Evolutionary conservation across 1,140 invertebrate genomes (phyloP).

Genomic region (Diuraphis noxia): DNA sequence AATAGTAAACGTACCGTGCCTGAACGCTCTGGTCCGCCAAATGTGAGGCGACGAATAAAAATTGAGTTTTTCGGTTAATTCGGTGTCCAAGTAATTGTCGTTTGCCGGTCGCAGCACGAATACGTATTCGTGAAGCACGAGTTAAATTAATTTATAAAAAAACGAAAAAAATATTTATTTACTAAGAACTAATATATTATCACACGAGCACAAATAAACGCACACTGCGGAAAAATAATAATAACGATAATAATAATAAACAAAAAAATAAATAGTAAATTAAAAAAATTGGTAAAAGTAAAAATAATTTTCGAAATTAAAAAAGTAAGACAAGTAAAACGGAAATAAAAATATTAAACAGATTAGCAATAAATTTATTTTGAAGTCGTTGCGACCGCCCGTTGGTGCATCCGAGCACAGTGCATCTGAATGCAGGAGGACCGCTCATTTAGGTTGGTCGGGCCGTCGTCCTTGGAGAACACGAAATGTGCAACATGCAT

Average conservation of each 20-base stretch:
- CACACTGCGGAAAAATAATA: not conserved
- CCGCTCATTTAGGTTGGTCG: constrained; percentile 54
- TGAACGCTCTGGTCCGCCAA: not conserved
- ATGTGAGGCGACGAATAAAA: not conserved
- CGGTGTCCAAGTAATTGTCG: not conserved
- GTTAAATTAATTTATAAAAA: not conserved
- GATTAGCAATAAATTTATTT: constrained; percentile 28
- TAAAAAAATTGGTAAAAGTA: not conserved
- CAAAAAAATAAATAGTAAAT: not conserved
- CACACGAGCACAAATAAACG: constrained; percentile 15
- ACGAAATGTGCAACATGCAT: constrained; percentile 53
- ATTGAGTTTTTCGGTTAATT: not conserved
- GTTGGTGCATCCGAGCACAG: constrained; percentile 53
- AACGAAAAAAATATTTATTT: constrained; percentile 13
- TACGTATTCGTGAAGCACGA: not conserved
- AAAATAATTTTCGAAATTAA: not conserved
- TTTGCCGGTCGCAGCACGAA: not conserved
- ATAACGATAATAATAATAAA: not conserved
- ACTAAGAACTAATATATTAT: not conserved
- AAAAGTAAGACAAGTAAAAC: not conserved
- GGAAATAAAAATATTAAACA: not conserved
- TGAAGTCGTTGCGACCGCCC: constrained; percentile 43
- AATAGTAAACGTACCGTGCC: constrained; percentile 36
- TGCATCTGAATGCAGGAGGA: constrained; percentile 53
- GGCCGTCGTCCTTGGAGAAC: constrained; percentile 53